Evolutionary conservation across 2,888 invertebrate species (phyloP).

Genomic region (Caenorhabditis sp.): DNA sequence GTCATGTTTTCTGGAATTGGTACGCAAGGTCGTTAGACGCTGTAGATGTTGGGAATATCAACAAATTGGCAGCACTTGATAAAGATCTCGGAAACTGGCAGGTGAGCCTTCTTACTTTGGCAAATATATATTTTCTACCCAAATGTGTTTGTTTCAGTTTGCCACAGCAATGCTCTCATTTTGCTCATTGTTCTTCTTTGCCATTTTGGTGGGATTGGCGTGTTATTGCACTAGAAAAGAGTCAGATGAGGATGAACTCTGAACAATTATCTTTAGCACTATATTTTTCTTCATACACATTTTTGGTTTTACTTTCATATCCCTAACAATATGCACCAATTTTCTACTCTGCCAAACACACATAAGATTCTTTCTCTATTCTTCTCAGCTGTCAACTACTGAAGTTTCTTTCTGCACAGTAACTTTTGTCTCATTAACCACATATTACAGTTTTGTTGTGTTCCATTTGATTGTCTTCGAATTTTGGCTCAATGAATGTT

Average conservation of each 20-base stretch:
- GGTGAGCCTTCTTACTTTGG: constrained; percentile 50
- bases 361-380: background rate
- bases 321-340: background rate
- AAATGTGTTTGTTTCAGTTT: constrained; percentile 56
- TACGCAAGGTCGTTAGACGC: constrained; percentile 67
- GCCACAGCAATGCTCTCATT: constrained; percentile 71
- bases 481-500: background rate
- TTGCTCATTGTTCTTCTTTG: constrained; percentile 70
- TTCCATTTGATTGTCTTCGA: background rate
- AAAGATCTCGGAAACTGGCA: constrained; percentile 70
- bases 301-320: background rate
- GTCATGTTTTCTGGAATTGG: constrained; percentile 71
- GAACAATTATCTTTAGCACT: constrained; percentile 15
- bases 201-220: constrained; percentile 70
- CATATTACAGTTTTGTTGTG: background rate
- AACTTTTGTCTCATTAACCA: background rate
- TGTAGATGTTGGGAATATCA: constrained; percentile 70
- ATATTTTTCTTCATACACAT: background rate
- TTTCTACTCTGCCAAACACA: background rate
- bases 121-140: too few relatives aligned
- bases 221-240: constrained; percentile 71
- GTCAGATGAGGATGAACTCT: constrained; percentile 67
- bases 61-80: constrained; percentile 65
- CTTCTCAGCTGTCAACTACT: background rate
- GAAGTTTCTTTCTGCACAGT: background rate